Conservation (phyloP, 2,888 invertebrate genomes). For the Drosophila dives region DNA sequence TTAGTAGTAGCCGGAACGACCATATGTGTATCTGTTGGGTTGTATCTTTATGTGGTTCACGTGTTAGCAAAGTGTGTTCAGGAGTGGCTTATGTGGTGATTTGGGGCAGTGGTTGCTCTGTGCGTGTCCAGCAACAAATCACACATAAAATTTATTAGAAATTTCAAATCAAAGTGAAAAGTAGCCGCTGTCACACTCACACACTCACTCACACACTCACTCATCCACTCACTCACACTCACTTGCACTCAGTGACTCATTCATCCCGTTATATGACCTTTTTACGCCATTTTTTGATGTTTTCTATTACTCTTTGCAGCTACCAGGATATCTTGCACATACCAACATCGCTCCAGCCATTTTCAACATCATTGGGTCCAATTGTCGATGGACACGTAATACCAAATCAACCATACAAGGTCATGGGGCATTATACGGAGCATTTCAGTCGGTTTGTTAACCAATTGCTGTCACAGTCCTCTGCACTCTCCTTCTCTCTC, state of each 20-base stretch:
- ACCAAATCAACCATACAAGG: constrained; percentile 91
- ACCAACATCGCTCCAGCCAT: constrained; percentile 88
- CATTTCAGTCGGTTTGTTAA: constrained; percentile 89
- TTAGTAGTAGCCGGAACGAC: constrained; percentile 10
- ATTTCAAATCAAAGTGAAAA: constrained; percentile 80
- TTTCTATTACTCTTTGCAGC: constrained; percentile 83
- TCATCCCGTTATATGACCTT: constrained; percentile 62
- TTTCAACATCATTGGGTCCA: constrained; percentile 94
- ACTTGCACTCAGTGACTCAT: constrained; percentile 34
- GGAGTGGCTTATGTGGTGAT: neutral
- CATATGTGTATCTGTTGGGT: constrained; percentile 70
- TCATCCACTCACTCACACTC: constrained; percentile 10
- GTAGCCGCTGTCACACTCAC: constrained; percentile 66
- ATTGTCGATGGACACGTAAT: constrained; percentile 94
- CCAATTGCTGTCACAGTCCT: constrained; percentile 64
- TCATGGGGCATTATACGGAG: constrained; percentile 91
- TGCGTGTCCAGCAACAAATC: constrained; percentile 64
- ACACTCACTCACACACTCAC: constrained; percentile 8
- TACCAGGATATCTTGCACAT: constrained; percentile 90
- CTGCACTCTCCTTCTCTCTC: neutral
- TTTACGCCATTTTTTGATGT: constrained; percentile 67
- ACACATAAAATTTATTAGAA: constrained; percentile 79
- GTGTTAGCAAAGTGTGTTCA: constrained; percentile 39
- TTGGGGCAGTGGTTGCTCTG: constrained; percentile 1
- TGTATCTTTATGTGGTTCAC: constrained; percentile 75